Conservation (phyloP, 2,888 invertebrate species). For the Incurvaria masculella region DNA sequence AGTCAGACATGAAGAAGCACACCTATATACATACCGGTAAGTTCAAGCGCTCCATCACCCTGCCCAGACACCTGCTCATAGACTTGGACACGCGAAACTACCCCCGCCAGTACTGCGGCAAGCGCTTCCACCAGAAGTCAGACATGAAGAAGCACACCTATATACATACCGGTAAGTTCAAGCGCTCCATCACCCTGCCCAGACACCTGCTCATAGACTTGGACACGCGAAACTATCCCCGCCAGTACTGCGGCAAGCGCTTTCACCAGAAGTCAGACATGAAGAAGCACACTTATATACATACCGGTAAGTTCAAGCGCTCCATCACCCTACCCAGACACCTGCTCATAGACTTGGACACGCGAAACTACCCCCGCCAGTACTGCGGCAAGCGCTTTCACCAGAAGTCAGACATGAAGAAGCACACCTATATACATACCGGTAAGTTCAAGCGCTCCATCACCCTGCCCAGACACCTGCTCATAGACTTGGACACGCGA, state of each 20-base stretch:
- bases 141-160: conserved; percentile 95
- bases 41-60: conserved; percentile 17
- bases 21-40: conserved; percentile 89
- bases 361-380: conserved; percentile 83
- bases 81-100: conserved; percentile 86
- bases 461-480: conserved; percentile 81
- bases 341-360: conserved; percentile 84
- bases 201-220: conserved; percentile 88
- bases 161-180: conserved; percentile 76
- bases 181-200: conserved; percentile 24
- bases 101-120: conserved; percentile 87
- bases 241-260: conserved; percentile 85
- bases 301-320: conserved; percentile 86
- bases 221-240: conserved; percentile 84
- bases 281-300: conserved; percentile 93
- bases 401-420: conserved; percentile 93
- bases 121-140: conserved; percentile 88
- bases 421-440: conserved; percentile 91
- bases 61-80: conserved; percentile 81
- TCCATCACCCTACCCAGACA: conserved; percentile 87
- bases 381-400: conserved; percentile 90
- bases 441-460: conserved; percentile 86
- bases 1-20: conserved; percentile 93
- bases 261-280: conserved; percentile 93
- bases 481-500: conserved; percentile 84